Percentiles rank a stretch among this genome's conserved stretches.
Evolutionary conservation across 2,888 invertebrate genomes (phyloP).

Genomic region (Camponotus fellah): DNA sequence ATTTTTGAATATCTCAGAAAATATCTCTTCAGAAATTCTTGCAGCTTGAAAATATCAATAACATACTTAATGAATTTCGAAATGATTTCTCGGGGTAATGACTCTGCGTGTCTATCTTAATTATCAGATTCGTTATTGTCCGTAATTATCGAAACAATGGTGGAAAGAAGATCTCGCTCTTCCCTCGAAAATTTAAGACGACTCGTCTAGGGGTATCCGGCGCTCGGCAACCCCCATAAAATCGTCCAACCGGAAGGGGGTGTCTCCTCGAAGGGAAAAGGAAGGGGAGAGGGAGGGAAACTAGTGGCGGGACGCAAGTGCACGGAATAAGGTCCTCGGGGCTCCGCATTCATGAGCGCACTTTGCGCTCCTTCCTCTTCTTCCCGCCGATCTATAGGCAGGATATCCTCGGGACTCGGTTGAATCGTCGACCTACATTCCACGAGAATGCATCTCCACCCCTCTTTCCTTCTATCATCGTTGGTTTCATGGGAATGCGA

Average conservation of each 20-base stretch:
- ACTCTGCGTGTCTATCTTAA: background rate
- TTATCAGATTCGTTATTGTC: conserved; percentile 16
- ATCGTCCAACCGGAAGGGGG: conserved; percentile 83
- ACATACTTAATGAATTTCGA: background rate
- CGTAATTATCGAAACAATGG: conserved; percentile 38
- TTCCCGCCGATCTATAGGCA: conserved; percentile 78
- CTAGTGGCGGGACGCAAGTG: conserved; percentile 80
- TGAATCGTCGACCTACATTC: conserved; percentile 83
- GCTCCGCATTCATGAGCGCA: conserved; percentile 77
- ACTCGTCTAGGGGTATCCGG: conserved; percentile 72
- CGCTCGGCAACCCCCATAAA: conserved; percentile 64
- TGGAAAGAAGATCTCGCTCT: conserved; percentile 48
- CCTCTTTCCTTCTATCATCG: conserved; percentile 57
- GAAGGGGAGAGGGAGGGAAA: background rate
- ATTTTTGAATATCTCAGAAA: background rate
- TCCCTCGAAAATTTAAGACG: conserved; percentile 62
- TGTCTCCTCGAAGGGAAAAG: conserved; percentile 75
- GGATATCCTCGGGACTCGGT: conserved; percentile 80
- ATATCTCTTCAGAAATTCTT: background rate
- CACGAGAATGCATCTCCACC: conserved; percentile 65
- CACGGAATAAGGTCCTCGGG: conserved; percentile 76
- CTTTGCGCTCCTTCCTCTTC: conserved; percentile 74
- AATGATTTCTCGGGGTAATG: background rate
- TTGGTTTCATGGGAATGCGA: conserved; percentile 73
- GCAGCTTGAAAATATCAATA: background rate